These are phyloP conservation scores for Eristalis arbustorum DNA, from an alignment of 2,888 invertebrate species.

Conservation along the genomic window DNA sequence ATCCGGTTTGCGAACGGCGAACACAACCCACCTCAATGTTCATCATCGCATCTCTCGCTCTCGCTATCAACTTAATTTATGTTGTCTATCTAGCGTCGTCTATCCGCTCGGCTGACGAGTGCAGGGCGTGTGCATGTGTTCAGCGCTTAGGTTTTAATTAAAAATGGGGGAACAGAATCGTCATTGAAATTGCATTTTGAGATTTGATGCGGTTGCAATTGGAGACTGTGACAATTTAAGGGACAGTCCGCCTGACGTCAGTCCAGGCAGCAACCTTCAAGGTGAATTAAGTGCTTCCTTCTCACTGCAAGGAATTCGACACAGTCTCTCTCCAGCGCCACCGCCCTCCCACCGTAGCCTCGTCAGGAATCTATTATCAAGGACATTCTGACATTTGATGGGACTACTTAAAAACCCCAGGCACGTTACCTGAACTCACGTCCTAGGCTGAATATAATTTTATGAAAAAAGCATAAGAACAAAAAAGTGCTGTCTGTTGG, in stretches of 20 bases:
- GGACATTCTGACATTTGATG: constrained; percentile 54
- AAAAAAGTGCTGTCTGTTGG: neutral
- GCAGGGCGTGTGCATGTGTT: neutral
- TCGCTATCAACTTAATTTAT: neutral
- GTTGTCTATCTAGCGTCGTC: neutral
- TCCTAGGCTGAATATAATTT: constrained; percentile 5
- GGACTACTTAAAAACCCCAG: constrained; percentile 37
- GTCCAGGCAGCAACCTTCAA: neutral
- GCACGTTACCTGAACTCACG: constrained; percentile 34
- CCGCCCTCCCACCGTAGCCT: neutral
- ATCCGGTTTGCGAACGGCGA: constrained; percentile 32
- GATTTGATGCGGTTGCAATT: constrained; percentile 25
- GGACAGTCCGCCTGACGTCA: neutral
- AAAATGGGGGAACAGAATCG: constrained; percentile 49
- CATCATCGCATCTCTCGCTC: neutral
- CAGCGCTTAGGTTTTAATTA: constrained; percentile 63
- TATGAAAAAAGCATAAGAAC: neutral
- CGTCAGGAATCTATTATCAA: constrained; percentile 36
- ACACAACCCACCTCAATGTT: neutral
- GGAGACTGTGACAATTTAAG: neutral
- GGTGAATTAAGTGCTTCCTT: neutral
- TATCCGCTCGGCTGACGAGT: neutral
- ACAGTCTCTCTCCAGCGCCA: neutral
- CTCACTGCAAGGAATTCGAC: neutral
- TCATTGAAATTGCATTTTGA: constrained; percentile 33